Base-by-base conservation (phyloP, 2,797 vertebrate genomes). In the Phylloscopus collybita region DNA sequence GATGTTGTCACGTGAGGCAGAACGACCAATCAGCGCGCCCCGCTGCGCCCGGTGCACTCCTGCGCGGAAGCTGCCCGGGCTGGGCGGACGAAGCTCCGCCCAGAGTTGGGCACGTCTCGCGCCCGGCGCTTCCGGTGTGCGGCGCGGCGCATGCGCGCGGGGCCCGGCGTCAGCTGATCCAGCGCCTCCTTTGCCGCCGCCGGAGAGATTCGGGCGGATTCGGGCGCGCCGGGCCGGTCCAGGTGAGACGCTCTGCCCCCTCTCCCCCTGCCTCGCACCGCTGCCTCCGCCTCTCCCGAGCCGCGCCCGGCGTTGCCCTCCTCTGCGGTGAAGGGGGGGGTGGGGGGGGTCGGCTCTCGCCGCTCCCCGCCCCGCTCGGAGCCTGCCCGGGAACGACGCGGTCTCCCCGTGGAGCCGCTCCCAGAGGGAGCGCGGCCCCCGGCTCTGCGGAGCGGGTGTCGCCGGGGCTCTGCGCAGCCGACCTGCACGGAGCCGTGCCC, bases 1-100 rank as follows among this genome's bases (percentile, higher is more conserved):
- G 3, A 0, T 2, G 2, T 1, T 0, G 1, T 15, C 82, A 85
- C 62, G 72, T 76, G 82, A 18, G 0, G 0, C 3, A 1, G 3
- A 5, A 2, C 3, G 2, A 12, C 82, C 53, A 75, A 32, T 67
- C 82, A 11, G 3, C 27, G 27, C 12, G 8, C 27, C 12, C 5
- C 16, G 0, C 32, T 7, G 36, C 38, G 5, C 17, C 21, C 11
- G 26, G 26, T 12, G 18, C 47, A 1, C 32, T 17, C n/a, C 7
- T 16, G 23, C 13, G 54, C 72, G 72, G 40, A 61, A 69, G 72
- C 23, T 29, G 54, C n/a, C 12, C 3, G 5, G 15, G 22, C 38
- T 1, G 38, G 18, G 10, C 22, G 19, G 32, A 19, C 9, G 40
- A 40, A 61, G 38, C 38, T 51, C 53, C 62, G 62, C 82, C 82